phyloP scores from a whole-genome alignment of 2,113 vertebrate species.

The Lepisosteus osseus region DNA sequence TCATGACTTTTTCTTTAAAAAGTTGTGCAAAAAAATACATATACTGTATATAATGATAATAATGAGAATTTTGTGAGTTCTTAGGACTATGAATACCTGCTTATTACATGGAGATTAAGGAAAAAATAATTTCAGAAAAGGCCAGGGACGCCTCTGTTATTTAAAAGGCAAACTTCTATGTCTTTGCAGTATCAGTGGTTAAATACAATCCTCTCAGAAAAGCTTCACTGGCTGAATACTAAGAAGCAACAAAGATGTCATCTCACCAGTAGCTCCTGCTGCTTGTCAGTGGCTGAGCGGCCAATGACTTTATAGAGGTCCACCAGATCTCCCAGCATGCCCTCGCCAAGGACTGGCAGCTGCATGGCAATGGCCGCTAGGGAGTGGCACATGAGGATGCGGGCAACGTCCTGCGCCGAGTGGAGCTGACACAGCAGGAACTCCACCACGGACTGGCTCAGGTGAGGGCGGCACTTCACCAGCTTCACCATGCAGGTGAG shows the following conservation, averaged over 20 bases:
- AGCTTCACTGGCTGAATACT: no score
- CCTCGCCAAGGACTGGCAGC: slow-evolving; percentile 86
- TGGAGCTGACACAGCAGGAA: slow-evolving; percentile 87
- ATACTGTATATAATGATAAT: no score
- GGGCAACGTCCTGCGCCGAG: slow-evolving; percentile 76
- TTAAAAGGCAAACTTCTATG: no score
- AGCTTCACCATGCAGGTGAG: slow-evolving; percentile 89
- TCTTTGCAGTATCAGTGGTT: no score
- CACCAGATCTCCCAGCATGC: slow-evolving; percentile 89
- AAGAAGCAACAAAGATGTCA: neutral
- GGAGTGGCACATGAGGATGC: slow-evolving; percentile 88
- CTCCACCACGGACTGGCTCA: slow-evolving; percentile 87
- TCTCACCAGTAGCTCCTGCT: slow-evolving; percentile 93
- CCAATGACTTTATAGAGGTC: slow-evolving; percentile 87
- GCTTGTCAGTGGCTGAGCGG: slow-evolving; percentile 79
- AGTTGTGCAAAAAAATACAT: no score
- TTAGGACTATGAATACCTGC: no score
- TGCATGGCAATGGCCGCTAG: slow-evolving; percentile 90
- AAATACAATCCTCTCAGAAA: no score
- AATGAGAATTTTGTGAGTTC: no score
- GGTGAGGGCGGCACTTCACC: slow-evolving; percentile 81
- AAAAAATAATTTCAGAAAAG: no score
- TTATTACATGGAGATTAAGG: no score
- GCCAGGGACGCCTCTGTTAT: no score
- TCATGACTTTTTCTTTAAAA: no score